Evolutionary conservation across 2,113 vertebrate species (phyloP), one percentile per base, ranked within the genome.

Genomic region (Phrynocephalus versicolor): DNA sequence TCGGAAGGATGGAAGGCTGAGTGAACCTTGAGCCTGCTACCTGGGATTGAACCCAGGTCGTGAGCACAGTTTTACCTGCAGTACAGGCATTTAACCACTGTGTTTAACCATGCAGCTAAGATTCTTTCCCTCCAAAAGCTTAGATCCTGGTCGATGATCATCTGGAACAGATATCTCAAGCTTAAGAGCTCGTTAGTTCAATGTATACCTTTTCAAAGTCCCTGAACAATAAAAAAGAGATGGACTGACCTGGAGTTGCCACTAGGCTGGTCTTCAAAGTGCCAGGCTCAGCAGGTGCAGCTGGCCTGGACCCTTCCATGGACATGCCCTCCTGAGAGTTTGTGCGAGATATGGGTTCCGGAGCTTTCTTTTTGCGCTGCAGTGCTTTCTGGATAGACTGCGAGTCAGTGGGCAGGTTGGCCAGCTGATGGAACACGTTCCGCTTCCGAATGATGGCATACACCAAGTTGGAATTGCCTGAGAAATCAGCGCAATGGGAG

Each of bases 361-460:
- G 97, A 0, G 94, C 91, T 85, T 96, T 97, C 92, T 95, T 98
- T 91, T 97, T 98, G 86, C 97, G 97, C 93, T 99, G 99, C 92
- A 99, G 94, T 2, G 97, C 98, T 83, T 98, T 98, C 91, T 99
- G 98, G 93, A 99, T 99, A 91, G 98, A 89, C 18, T 95, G 94
- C 0, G 96, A 85, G 88, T 99, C 99, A 0, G 97, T 97, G 69
- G 98, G 97, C 70, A 99, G 91, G 94, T 98, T 99, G 92, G 98
- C 99, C 94, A 99, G 94, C 95, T 99, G 98, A 91, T 99, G 98
- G 94, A 99, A 99, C 39, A 98, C 96, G 0, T 97, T 97, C 30
- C 99, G 97, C 90, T 99, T 99, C 78, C 99, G 98, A 93, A 99
- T 99, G 91, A 99, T 98, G 89, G 98, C 98, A 0, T 99, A 99